Evolutionary conservation across 2,797 vertebrate genomes (phyloP).

Genomic region (Gadopsis bispinosus): DNA sequence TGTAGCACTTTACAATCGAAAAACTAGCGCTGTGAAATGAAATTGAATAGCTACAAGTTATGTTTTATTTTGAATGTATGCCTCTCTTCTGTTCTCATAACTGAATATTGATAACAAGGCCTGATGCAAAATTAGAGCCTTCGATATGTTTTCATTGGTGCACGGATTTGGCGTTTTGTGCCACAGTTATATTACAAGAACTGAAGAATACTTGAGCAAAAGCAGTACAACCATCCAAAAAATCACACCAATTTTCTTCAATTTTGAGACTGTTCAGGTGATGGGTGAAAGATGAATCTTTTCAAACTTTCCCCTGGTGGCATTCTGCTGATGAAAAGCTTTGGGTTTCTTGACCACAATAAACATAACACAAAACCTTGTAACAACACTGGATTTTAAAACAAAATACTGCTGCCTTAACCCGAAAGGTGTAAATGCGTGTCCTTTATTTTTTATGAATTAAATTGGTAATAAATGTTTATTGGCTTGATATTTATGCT

Average conservation of each 20-base stretch:
- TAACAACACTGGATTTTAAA: constrained; percentile 52
- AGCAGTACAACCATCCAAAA: not conserved
- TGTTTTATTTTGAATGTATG: constrained; percentile 20
- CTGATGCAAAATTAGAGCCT: not conserved
- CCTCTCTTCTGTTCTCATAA: constrained; percentile 4
- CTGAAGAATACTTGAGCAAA: not conserved
- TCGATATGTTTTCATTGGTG: not conserved
- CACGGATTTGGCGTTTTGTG: constrained; percentile 1
- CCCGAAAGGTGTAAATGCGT: constrained; percentile 22
- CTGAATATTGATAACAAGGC: not conserved
- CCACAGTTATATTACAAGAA: not conserved
- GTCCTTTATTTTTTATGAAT: constrained; percentile 31
- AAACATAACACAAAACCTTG: not conserved
- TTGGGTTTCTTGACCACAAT: not conserved
- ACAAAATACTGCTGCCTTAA: constrained; percentile 42
- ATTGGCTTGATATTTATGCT: constrained; percentile 6
- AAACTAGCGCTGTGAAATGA: constrained; percentile 33
- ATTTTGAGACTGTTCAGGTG: not conserved
- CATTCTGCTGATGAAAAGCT: not conserved
- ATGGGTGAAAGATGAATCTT: not conserved
- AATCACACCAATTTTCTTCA: not conserved
- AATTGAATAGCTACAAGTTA: not conserved
- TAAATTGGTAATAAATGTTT: constrained; percentile 46
- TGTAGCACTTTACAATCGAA: constrained; percentile 33
- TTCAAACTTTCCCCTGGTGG: not conserved